These are phyloP conservation scores for Neopipo cinnamomea DNA, from an alignment of 2,113 vertebrate species.

Conservation along the genomic window DNA sequence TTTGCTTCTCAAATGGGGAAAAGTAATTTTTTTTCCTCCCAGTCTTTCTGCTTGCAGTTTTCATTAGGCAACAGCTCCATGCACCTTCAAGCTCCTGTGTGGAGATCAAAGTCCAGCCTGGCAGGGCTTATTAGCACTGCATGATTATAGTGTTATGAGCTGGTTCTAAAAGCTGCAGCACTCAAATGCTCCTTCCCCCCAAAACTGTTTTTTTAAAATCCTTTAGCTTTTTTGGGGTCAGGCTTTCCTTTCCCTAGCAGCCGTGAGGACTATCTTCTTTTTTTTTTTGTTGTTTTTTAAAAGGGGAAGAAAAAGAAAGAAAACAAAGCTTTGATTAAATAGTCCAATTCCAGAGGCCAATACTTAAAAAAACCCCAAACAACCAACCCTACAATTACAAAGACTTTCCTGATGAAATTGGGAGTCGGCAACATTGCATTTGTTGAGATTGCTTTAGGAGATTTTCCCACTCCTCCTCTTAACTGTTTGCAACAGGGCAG, in stretches of 20 bases:
- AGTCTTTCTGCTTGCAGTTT: slow-evolving; percentile 41
- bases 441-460: background rate
- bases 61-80: slow-evolving; percentile 32
- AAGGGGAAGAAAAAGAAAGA: background rate
- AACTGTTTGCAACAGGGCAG: background rate
- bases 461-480: background rate
- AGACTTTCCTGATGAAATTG: background rate
- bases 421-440: background rate
- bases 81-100: slow-evolving; percentile 16
- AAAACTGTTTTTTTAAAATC: background rate
- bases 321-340: background rate
- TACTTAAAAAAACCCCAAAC: background rate
- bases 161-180: slow-evolving; percentile 25
- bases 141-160: slow-evolving; percentile 38
- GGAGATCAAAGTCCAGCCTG: slow-evolving; percentile 60
- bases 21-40: background rate
- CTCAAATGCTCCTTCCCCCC: background rate
- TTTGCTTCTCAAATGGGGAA: background rate
- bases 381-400: background rate
- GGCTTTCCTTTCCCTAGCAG: background rate
- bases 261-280: background rate
- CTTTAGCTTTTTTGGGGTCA: background rate
- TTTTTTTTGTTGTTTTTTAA: background rate
- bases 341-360: background rate
- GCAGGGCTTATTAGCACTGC: slow-evolving; percentile 51